Conservation (phyloP, 2,888 invertebrate species). For the Lacanobia wlatinum region DNA sequence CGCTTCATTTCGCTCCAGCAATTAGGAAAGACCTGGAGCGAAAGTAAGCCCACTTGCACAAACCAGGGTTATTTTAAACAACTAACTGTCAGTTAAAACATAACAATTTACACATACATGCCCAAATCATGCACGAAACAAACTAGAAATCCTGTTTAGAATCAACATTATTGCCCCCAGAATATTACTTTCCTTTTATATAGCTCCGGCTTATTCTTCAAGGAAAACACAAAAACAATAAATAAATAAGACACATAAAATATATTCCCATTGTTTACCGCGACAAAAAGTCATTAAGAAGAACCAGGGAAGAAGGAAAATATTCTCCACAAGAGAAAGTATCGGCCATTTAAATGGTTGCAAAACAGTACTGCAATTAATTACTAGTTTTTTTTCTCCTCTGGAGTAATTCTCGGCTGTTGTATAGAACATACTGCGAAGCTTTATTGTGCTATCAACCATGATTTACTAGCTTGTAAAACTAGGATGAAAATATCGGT, state of each 20-base stretch:
- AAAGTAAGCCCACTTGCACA: too few species aligned
- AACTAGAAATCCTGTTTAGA: not conserved
- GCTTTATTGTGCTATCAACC: slow-evolving; percentile 59
- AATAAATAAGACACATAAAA: slow-evolving; percentile 35
- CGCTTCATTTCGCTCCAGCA: too few species aligned
- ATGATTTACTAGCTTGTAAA: slow-evolving; percentile 41
- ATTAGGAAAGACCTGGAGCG: too few species aligned
- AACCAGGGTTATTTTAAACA: too few species aligned
- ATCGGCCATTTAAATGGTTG: slow-evolving; percentile 56
- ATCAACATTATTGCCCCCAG: not conserved
- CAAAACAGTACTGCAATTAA: slow-evolving; percentile 53
- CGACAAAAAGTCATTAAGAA: slow-evolving; percentile 58
- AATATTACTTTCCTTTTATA: not conserved
- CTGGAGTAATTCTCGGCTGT: slow-evolving; percentile 40
- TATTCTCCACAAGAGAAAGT: slow-evolving; percentile 52
- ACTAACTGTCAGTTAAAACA: too few species aligned
- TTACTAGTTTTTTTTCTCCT: slow-evolving; percentile 47
- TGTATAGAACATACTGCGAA: slow-evolving; percentile 45
- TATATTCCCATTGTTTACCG: slow-evolving; percentile 33
- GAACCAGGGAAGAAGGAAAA: slow-evolving; percentile 32
- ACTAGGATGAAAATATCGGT: slow-evolving; percentile 47
- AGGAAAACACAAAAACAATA: slow-evolving; percentile 22
- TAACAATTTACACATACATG: too few species aligned
- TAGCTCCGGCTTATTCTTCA: slow-evolving; percentile 9
- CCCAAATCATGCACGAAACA: not conserved